These are phyloP conservation scores for Andrena trimmerana DNA, from an alignment of 2,888 invertebrate species.

Conservation along the genomic window DNA sequence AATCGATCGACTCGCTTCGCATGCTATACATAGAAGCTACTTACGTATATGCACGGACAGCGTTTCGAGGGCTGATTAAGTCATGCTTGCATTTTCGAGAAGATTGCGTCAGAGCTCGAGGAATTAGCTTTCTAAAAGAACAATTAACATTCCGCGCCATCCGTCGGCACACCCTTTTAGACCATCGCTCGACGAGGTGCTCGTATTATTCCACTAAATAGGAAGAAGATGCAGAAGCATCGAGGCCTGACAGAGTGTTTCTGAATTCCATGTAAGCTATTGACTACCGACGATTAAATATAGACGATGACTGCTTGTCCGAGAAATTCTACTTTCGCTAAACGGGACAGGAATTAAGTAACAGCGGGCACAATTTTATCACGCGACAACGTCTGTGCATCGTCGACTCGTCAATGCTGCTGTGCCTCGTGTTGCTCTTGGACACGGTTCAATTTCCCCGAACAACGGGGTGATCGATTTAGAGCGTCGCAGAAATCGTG, in stretches of 20 bases:
- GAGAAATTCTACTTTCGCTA: conserved; percentile 2
- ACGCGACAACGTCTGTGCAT: conserved; percentile 23
- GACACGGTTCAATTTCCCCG: conserved; percentile 44
- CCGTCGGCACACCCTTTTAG: conserved; percentile 49
- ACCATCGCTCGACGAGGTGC: conserved; percentile 23
- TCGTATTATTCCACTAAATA: background rate
- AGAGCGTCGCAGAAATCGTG: background rate
- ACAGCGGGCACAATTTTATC: conserved; percentile 18
- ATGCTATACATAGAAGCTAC: background rate
- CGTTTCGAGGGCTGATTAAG: background rate
- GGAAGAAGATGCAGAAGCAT: background rate
- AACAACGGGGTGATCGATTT: conserved; percentile 30
- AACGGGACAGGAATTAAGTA: background rate
- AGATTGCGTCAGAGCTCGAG: conserved; percentile 35
- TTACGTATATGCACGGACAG: background rate
- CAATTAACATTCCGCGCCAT: conserved; percentile 54
- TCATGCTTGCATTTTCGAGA: background rate
- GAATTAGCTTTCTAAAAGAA: conserved; percentile 59
- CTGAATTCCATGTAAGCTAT: background rate
- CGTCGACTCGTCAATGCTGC: conserved; percentile 40
- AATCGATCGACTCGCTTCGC: background rate
- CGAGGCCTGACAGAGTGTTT: background rate
- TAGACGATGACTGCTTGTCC: background rate
- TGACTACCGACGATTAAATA: background rate
- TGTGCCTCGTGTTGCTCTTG: conserved; percentile 39